These are phyloP conservation scores for Trachelipus rathkii DNA, from an alignment of 1,140 invertebrate species.

Conservation along the genomic window DNA sequence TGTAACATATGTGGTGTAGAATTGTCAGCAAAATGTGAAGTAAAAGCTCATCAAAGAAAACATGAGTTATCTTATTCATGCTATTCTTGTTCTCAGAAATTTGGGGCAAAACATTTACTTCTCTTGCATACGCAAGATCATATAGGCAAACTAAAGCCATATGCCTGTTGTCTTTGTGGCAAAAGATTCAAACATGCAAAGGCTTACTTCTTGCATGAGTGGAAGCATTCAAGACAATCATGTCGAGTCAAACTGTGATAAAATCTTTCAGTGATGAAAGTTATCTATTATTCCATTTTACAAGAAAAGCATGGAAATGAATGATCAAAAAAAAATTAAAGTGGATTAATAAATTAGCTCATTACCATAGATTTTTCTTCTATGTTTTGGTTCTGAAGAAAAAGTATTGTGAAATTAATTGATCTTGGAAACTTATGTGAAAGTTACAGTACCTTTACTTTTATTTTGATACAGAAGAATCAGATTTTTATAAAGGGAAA, in stretches of 20 bases:
- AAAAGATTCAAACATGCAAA: neutral
- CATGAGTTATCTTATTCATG: neutral
- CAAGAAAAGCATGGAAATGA: neutral
- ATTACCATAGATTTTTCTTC: neutral
- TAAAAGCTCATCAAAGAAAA: conserved; percentile 2
- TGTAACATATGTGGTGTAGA: neutral
- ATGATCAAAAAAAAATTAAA: neutral
- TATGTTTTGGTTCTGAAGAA: neutral
- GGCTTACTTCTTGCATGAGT: neutral
- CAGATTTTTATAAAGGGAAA: neutral
- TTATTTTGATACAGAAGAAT: neutral
- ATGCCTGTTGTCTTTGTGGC: neutral
- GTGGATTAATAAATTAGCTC: neutral
- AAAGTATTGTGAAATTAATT: neutral
- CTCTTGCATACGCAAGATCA: neutral
- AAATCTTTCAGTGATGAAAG: neutral
- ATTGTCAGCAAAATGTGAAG: neutral
- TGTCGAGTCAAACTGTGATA: neutral
- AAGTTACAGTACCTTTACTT: neutral
- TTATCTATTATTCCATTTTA: neutral
- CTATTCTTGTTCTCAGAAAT: neutral
- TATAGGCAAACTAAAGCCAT: neutral
- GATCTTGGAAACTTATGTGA: neutral
- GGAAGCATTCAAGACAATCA: neutral
- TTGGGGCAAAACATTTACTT: neutral